phyloP scores from a whole-genome alignment of 2,888 invertebrate genomes.

The Cecidostiba fungosa region DNA sequence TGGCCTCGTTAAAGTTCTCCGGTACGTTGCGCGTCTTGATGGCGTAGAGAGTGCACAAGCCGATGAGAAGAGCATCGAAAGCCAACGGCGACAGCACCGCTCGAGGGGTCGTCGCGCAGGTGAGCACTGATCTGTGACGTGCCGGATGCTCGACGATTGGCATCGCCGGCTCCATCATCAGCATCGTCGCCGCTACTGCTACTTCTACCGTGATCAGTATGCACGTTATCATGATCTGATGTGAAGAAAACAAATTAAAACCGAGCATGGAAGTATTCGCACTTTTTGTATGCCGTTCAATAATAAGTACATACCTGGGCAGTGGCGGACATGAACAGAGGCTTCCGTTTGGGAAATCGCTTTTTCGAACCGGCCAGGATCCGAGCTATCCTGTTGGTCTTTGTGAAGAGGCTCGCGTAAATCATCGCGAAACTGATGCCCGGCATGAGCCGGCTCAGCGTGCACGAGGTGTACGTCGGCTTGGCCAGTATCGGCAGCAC shows the following conservation, averaged over 20 bases:
- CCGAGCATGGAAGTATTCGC: no score
- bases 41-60: slow-evolving; percentile 89
- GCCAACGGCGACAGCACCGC: slow-evolving; percentile 85
- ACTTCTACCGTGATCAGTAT: slow-evolving; percentile 86
- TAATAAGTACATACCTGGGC: no score
- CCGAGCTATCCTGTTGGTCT: slow-evolving; percentile 89
- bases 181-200: slow-evolving; percentile 81
- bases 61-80: slow-evolving; percentile 87
- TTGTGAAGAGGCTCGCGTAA: slow-evolving; percentile 88
- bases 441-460: slow-evolving; percentile 83
- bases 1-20: slow-evolving; percentile 91
- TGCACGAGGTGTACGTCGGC: slow-evolving; percentile 83
- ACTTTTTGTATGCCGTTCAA: no score
- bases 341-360: slow-evolving; percentile 86
- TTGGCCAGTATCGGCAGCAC: slow-evolving; percentile 85
- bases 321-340: slow-evolving; percentile 84
- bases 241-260: slow-evolving; percentile 53
- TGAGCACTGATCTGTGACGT: slow-evolving; percentile 82
- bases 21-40: slow-evolving; percentile 89
- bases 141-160: slow-evolving; percentile 82
- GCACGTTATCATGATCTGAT: slow-evolving; percentile 85
- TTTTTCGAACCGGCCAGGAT: slow-evolving; percentile 88
- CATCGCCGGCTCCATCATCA: slow-evolving; percentile 84
- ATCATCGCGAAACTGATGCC: slow-evolving; percentile 88
- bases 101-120: slow-evolving; percentile 84